phyloP scores from a whole-genome alignment of 2,797 vertebrate species.

The Sebastes variabilis region DNA sequence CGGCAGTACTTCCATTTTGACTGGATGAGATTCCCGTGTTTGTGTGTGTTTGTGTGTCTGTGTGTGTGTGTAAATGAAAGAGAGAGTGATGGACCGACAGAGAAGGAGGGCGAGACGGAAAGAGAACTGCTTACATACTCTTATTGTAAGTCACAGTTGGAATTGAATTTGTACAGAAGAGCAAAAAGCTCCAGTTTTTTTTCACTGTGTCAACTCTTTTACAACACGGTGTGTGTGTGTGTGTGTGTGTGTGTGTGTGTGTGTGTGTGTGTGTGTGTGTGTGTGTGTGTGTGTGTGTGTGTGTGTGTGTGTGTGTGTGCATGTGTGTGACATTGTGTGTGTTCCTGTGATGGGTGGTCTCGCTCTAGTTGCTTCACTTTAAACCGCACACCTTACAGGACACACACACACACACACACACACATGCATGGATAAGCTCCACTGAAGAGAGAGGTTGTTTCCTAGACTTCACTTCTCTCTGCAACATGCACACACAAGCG shows the following conservation, averaged over 20 bases:
- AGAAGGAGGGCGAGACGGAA: slow-evolving; percentile 20
- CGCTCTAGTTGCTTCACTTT: slow-evolving; percentile 54
- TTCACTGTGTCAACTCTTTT: slow-evolving; percentile 56
- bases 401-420: slow-evolving; percentile 17
- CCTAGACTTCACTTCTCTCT: slow-evolving; percentile 36
- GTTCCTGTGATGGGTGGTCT: slow-evolving; percentile 46
- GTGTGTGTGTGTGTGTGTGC: not conserved
- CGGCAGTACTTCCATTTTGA: slow-evolving; percentile 20
- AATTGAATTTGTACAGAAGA: slow-evolving; percentile 63
- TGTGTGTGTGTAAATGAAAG: not conserved
- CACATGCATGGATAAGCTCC: slow-evolving; percentile 39
- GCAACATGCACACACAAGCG: slow-evolving; percentile 31
- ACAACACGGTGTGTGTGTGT: not conserved
- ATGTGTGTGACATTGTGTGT: not conserved
- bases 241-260: not conserved
- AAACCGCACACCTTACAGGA: slow-evolving; percentile 12
- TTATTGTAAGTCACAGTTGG: slow-evolving; percentile 51
- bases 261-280: not conserved
- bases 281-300: not conserved
- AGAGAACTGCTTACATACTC: slow-evolving; percentile 57
- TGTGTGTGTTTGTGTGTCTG: not conserved
- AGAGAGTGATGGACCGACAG: slow-evolving; percentile 5
- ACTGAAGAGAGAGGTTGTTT: slow-evolving; percentile 20
- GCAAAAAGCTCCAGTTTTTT: slow-evolving; percentile 41
- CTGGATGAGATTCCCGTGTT: not conserved